Conservation (phyloP, 2,888 invertebrate species). For the Tortrix viridana region DNA sequence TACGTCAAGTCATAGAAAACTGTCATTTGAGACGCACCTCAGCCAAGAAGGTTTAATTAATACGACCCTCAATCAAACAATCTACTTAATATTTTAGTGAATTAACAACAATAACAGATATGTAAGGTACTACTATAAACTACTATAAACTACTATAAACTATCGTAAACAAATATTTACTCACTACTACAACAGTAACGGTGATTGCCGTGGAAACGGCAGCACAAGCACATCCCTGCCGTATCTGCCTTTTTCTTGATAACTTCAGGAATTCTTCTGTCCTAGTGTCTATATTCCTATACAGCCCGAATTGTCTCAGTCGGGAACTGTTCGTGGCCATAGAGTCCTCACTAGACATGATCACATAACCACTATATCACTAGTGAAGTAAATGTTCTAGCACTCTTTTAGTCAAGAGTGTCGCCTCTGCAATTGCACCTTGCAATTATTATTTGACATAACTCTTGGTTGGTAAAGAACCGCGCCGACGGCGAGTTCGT, state of each 20-base stretch:
- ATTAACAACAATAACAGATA: too few species aligned
- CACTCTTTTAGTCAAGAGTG: too few species aligned
- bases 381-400: too few species aligned
- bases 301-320: slow-evolving; percentile 71
- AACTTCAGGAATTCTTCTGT: slow-evolving; percentile 74
- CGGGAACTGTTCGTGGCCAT: slow-evolving; percentile 57
- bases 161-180: slow-evolving; percentile 45
- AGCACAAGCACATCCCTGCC: slow-evolving; percentile 76
- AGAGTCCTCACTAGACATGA: slow-evolving; percentile 71
- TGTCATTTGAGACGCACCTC: too few species aligned
- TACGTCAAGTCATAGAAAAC: too few species aligned
- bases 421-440: too few species aligned
- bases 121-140: too few species aligned
- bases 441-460: too few species aligned
- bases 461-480: neutral
- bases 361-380: slow-evolving; percentile 50
- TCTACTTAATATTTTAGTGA: too few species aligned
- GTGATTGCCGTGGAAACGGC: slow-evolving; percentile 74
- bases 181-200: slow-evolving; percentile 76
- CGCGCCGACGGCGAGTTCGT: slow-evolving; percentile 39
- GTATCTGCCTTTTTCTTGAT: slow-evolving; percentile 70
- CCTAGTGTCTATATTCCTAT: slow-evolving; percentile 70
- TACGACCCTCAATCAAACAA: too few species aligned
- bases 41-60: too few species aligned
- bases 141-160: too few species aligned